Conservation (phyloP, 2,888 invertebrate genomes). For the Erannis defoliaria region DNA sequence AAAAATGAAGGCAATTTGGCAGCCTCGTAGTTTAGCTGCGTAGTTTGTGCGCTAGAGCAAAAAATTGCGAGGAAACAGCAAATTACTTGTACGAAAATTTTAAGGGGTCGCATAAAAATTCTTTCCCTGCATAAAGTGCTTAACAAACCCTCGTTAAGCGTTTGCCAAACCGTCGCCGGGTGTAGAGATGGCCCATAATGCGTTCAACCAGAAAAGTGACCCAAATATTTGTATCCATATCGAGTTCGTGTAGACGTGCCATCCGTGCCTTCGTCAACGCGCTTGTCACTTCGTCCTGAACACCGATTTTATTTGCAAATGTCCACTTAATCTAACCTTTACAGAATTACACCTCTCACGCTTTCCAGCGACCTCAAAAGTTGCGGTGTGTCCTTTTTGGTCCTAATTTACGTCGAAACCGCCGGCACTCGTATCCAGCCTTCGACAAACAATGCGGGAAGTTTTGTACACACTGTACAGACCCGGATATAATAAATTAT, state of each 20-base stretch:
- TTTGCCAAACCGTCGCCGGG: constrained; percentile 40
- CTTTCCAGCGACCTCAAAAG: constrained; percentile 47
- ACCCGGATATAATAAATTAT: background rate
- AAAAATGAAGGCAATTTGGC: constrained; percentile 35
- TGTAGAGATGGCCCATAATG: constrained; percentile 32
- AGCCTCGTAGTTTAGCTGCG: constrained; percentile 21
- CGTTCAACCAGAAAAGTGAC: constrained; percentile 42
- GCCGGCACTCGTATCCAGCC: constrained; percentile 47
- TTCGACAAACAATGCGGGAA: constrained; percentile 35
- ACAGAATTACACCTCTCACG: constrained; percentile 41
- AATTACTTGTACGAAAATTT: constrained; percentile 31
- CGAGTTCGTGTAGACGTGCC: constrained; percentile 29
- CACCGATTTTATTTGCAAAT: constrained; percentile 31
- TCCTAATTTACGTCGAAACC: constrained; percentile 47
- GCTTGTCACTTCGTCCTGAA: constrained; percentile 27
- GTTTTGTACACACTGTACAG: constrained; percentile 25
- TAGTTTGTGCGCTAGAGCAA: constrained; percentile 28
- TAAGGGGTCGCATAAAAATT: constrained; percentile 34
- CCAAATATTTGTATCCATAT: constrained; percentile 37
- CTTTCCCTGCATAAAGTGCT: constrained; percentile 31
- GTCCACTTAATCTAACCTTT: constrained; percentile 36
- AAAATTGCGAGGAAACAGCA: constrained; percentile 29
- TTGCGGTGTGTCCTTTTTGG: constrained; percentile 51
- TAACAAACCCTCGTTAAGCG: constrained; percentile 42
- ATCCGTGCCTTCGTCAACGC: constrained; percentile 27